Percentiles rank a stretch among this genome's conserved stretches.
Conservation (phyloP, 2,888 invertebrate species). For the Polydrusus pterygomalis region DNA sequence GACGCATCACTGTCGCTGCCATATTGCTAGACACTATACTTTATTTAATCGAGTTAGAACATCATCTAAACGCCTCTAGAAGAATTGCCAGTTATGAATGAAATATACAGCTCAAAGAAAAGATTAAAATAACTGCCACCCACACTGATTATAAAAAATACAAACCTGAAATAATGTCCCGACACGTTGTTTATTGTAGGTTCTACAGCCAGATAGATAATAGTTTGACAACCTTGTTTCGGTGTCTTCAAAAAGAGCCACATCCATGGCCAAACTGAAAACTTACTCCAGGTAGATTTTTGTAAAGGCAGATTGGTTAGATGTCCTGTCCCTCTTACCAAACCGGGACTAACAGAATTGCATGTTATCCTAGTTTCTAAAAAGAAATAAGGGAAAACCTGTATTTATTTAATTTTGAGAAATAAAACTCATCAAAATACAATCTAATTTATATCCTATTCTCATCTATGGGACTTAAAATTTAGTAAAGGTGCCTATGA, state of each 20-base stretch:
- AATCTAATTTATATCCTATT: too few species aligned
- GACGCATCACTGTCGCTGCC: too few species aligned
- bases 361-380: constrained; percentile 79
- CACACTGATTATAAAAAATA: neutral
- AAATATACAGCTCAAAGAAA: too few species aligned
- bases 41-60: too few species aligned
- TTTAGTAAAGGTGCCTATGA: too few species aligned
- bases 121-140: too few species aligned
- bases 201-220: constrained; percentile 79
- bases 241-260: constrained; percentile 82
- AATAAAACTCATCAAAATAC: too few species aligned
- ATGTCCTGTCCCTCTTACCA: constrained; percentile 79
- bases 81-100: too few species aligned
- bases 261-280: constrained; percentile 80
- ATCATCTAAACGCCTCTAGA: too few species aligned
- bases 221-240: constrained; percentile 81
- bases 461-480: too few species aligned
- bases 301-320: constrained; percentile 75
- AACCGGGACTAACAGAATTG: constrained; percentile 82
- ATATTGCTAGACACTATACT: too few species aligned
- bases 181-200: constrained; percentile 76
- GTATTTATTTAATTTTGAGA: too few species aligned
- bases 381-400: constrained; percentile 41
- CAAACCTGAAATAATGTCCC: constrained; percentile 82
- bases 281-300: constrained; percentile 73